Evolutionary conservation across 2,113 vertebrate species (phyloP).

Genomic region (Syrrhaptes paradoxus): DNA sequence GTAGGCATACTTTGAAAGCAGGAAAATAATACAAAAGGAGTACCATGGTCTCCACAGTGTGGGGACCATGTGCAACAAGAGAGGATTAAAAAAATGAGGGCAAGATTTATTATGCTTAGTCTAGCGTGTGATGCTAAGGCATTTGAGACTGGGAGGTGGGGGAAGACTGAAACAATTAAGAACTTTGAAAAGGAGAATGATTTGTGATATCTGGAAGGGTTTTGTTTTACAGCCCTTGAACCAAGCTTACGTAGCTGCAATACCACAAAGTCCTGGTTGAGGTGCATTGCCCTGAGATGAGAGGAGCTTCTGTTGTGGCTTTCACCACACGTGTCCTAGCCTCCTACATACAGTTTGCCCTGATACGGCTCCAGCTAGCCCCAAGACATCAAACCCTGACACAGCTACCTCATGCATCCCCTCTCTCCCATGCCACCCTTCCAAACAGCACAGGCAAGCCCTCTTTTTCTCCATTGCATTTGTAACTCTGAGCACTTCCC

Average conservation of each 20-base stretch:
- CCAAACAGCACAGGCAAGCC: not conserved
- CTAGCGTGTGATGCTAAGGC: not conserved
- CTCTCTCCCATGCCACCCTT: not conserved
- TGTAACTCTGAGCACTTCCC: not conserved
- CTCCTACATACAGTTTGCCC: not conserved
- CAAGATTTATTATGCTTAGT: not conserved
- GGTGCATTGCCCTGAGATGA: not conserved
- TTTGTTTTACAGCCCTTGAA: not conserved
- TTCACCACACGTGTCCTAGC: not conserved
- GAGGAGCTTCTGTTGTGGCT: not conserved
- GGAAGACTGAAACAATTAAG: not conserved
- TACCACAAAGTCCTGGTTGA: not conserved
- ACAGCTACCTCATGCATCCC: not conserved
- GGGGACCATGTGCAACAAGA: not conserved
- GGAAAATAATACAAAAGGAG: not conserved
- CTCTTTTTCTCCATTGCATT: not conserved
- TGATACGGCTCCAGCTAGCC: not conserved
- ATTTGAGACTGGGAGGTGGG: not conserved
- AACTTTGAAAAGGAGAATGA: not conserved
- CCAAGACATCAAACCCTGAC: not conserved
- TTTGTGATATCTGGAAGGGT: not conserved
- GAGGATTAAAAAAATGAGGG: not conserved
- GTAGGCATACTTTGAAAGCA: not conserved
- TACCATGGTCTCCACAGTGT: not conserved
- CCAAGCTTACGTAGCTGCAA: not conserved